Evolutionary conservation across 2,888 invertebrate species (phyloP).

Genomic region (Linhomoeus sp.): DNA sequence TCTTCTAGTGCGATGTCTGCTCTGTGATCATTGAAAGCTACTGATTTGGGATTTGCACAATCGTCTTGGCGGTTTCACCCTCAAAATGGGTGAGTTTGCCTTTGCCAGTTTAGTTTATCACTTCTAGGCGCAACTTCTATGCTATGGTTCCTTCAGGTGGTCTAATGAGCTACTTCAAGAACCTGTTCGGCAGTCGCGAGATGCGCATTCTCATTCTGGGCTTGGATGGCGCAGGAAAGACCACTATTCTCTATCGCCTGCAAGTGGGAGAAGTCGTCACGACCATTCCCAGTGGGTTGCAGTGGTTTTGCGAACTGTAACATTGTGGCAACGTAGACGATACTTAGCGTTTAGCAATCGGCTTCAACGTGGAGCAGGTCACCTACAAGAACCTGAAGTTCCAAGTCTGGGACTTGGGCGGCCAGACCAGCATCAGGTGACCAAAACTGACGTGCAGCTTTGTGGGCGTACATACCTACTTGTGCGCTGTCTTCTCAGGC

Average conservation of each 20-base stretch:
- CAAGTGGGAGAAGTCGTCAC: conserved; percentile 98
- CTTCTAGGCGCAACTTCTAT: no score
- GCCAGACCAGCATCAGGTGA: conserved; percentile 92
- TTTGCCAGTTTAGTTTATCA: no score
- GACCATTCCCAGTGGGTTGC: conserved; percentile 42
- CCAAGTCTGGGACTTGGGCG: conserved; percentile 87
- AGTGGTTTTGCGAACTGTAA: not conserved
- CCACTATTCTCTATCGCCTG: conserved; percentile 81
- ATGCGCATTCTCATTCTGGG: conserved; percentile 39
- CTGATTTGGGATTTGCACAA: no score
- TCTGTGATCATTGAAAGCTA: no score
- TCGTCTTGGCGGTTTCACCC: no score
- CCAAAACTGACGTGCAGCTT: no score
- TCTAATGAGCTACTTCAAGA: conserved; percentile 83
- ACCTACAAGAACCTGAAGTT: conserved; percentile 97
- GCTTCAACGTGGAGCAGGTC: conserved; percentile 97
- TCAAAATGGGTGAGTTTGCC: no score
- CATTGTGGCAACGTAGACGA: not conserved
- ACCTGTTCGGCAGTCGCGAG: conserved; percentile 43
- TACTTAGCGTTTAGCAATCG: conserved; percentile 66
- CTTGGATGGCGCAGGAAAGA: conserved; percentile 48
- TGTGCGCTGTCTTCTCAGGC: conserved; percentile 41
- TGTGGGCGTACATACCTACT: no score
- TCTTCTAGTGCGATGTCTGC: no score
- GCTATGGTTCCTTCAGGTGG: conserved; percentile 54